A percentile compares a stretch with the other conserved stretches of the same genome.
Evolutionary conservation across 2,113 vertebrate genomes (phyloP).

Genomic region (Rousettus leschenaultii): DNA sequence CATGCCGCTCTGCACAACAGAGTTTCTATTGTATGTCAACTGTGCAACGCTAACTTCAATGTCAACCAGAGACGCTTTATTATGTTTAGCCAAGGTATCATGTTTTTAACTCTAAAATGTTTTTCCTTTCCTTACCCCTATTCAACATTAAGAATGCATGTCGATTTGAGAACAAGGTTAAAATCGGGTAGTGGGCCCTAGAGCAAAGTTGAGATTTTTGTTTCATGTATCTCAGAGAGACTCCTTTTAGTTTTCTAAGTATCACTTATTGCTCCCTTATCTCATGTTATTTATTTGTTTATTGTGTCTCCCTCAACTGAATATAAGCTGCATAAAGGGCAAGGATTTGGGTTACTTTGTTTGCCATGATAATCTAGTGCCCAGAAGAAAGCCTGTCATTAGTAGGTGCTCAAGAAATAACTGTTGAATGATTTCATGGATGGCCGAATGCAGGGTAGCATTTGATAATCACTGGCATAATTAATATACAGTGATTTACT

Average conservation of each 20-base stretch:
- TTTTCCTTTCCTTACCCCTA: neutral
- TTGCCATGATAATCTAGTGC: neutral
- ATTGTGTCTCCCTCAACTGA: neutral
- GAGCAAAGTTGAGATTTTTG: neutral
- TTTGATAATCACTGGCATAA: neutral
- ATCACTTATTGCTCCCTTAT: neutral
- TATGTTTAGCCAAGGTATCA: slow-evolving; percentile 70
- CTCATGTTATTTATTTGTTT: neutral
- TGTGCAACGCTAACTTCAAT: slow-evolving; percentile 78
- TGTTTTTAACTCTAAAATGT: neutral
- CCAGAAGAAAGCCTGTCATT: neutral
- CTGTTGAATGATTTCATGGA: neutral
- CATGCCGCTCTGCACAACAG: slow-evolving; percentile 83
- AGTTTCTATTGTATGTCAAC: slow-evolving; percentile 78
- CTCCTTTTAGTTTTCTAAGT: neutral
- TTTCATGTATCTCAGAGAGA: neutral
- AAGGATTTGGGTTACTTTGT: neutral
- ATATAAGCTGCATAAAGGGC: neutral
- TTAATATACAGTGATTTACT: neutral
- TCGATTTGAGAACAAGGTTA: neutral
- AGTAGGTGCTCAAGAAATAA: neutral
- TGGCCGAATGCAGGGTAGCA: neutral
- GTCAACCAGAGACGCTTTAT: slow-evolving; percentile 79
- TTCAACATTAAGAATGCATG: neutral
- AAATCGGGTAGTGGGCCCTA: neutral